Evolutionary conservation across 2,113 vertebrate genomes (phyloP), one percentile per base, ranked within the genome.

Genomic region (Xenopus laevis): DNA sequence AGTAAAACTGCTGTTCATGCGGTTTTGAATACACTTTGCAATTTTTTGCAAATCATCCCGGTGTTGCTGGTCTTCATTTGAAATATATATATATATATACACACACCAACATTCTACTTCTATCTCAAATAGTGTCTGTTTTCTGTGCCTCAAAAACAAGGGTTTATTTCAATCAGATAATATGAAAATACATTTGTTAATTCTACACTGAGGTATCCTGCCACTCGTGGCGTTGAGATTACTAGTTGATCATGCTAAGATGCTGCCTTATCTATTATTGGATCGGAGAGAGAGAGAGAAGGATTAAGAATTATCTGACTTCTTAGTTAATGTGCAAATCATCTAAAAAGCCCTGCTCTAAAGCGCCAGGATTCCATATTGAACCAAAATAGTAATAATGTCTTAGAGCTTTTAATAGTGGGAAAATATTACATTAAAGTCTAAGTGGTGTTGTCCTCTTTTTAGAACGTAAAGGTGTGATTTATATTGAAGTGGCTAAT

Each of bases 221-320:
- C 87, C 87, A 88, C 88, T 93, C 89, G 91, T 89, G 86, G 88
- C 90, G 90, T 87, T 89, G 90, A 94, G 91, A 93, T 93, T 94
- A 89, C 89, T 92, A 92, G 90, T 89, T 94, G 92, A 95, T 95
- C 92, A 92, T 92, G 89, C 89, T 87, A 87, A 92, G 89, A 93
- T 90, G 85, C 88, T 90, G 83, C 84, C 91, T 95, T 95, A 95
- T 94, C 92, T 90, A 89, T 93, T 94, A 94, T 91, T 94, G 90
- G 93, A 94, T 98, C 93, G 92, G 90, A 91, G 93, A 94, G 84
- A 91, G 93, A 94, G 84, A 87, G 94, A 93, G 92, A 91, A 94
- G 91, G 92, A 92, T 95, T 97, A 95, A 92, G 92, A 95, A 96
- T 94, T 93, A 95, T 94, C 94, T 92, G 90, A 91, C 89, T 93